A percentile compares a stretch with the other conserved stretches of the same genome.
Conservation (phyloP, 2,888 invertebrate species). For the Zelleria hepariella region DNA sequence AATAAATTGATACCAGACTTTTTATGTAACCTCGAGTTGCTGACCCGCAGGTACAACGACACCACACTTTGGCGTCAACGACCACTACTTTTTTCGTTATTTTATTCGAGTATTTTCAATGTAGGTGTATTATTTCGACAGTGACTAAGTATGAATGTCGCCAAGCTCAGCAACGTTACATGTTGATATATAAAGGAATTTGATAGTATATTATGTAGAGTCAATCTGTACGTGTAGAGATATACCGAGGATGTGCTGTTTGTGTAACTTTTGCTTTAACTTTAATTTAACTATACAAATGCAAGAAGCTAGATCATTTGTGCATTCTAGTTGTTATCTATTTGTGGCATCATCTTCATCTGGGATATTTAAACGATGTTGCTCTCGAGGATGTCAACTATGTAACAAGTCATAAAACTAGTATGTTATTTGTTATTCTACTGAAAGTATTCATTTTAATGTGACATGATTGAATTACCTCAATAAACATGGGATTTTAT, state of each 20-base stretch:
- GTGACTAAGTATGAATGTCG: too few species aligned
- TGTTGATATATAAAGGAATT: too few species aligned
- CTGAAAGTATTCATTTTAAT: conserved; percentile 31
- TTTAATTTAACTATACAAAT: too few species aligned
- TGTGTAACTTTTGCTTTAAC: too few species aligned
- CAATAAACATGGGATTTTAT: conserved; percentile 30
- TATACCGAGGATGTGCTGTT: too few species aligned
- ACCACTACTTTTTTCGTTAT: too few species aligned
- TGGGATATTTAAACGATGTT: neutral
- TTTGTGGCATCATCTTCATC: neutral
- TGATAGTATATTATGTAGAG: too few species aligned
- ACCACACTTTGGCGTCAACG: neutral
- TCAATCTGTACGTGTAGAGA: too few species aligned
- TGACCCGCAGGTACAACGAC: neutral
- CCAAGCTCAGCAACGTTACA: too few species aligned
- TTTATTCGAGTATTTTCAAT: too few species aligned
- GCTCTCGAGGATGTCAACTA: conserved; percentile 16
- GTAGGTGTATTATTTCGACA: too few species aligned
- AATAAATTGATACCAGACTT: neutral
- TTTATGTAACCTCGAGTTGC: neutral
- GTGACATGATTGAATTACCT: conserved; percentile 22
- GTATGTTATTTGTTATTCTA: conserved; percentile 24
- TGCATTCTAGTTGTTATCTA: neutral
- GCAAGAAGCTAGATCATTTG: neutral
- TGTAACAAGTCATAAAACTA: conserved; percentile 25